Conservation (phyloP, 2,888 invertebrate species). For the Temnothorax unifasciatus region DNA sequence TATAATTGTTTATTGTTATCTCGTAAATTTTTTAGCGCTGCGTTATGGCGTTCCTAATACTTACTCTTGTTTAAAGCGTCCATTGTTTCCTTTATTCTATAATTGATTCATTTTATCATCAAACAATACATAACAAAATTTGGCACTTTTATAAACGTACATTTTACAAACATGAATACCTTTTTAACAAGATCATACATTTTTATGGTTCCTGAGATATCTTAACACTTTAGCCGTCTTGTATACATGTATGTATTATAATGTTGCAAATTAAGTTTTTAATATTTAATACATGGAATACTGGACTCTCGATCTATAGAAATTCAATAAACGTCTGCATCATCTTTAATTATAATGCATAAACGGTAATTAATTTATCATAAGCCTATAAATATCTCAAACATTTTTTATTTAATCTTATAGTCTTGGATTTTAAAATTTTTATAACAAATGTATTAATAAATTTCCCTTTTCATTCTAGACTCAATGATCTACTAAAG, state of each 20-base stretch:
- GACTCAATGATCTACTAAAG: background rate
- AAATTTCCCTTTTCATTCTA: background rate
- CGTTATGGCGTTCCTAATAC: no score
- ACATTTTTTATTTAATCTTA: background rate
- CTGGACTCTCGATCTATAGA: background rate
- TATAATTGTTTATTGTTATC: no score
- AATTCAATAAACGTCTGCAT: background rate
- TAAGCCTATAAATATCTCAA: background rate
- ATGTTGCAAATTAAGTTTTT: background rate
- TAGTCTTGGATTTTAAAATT: background rate
- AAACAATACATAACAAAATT: background rate
- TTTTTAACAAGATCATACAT: background rate
- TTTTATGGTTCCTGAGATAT: background rate
- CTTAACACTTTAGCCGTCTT: background rate
- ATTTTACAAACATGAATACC: background rate
- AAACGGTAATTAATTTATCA: background rate
- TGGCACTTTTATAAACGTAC: background rate
- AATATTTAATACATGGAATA: background rate
- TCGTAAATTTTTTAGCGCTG: no score
- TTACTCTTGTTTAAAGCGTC: background rate
- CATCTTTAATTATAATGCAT: background rate
- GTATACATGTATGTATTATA: background rate
- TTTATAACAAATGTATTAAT: background rate
- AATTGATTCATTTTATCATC: background rate
- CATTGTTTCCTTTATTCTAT: background rate